Conservation (phyloP, 2,888 invertebrate genomes). For the Drosophila percnosoma region DNA sequence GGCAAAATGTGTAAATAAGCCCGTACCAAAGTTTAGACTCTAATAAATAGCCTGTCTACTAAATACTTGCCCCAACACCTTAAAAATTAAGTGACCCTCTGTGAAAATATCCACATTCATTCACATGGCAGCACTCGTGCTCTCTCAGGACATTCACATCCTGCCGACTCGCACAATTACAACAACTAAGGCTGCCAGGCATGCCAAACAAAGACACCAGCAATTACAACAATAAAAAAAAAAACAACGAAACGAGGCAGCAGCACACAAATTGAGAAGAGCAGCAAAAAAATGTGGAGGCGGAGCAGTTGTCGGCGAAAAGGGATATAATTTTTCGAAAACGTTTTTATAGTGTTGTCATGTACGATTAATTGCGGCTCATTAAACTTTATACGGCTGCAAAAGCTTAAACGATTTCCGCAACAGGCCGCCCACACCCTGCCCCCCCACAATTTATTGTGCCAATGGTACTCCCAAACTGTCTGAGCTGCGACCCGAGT, state of each 20-base stretch:
- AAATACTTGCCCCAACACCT: conserved; percentile 4
- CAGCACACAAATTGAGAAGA: conserved; percentile 19
- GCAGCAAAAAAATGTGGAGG: conserved; percentile 8
- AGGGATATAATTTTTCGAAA: conserved; percentile 73
- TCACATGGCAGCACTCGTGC: background rate
- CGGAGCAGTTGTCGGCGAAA: conserved; percentile 15
- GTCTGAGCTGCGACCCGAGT: background rate
- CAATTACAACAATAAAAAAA: conserved; percentile 49
- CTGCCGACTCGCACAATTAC: conserved; percentile 28
- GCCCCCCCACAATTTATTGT: background rate
- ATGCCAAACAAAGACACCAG: conserved; percentile 54
- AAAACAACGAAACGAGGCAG: conserved; percentile 1
- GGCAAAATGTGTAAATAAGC: conserved; percentile 1
- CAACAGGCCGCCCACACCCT: conserved; percentile 12
- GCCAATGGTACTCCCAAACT: conserved; percentile 15
- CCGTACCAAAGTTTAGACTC: background rate
- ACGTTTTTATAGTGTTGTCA: conserved; percentile 82
- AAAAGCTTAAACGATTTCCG: conserved; percentile 65
- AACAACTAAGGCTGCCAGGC: conserved; percentile 25
- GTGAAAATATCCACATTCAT: background rate
- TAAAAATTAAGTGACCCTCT: background rate
- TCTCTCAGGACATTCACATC: conserved; percentile 21
- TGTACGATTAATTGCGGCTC: conserved; percentile 85
- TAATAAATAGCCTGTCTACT: conserved; percentile 1
- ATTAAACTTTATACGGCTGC: conserved; percentile 84